Conservation (phyloP, 2,888 invertebrate species). For the Harpalus rufipes region DNA sequence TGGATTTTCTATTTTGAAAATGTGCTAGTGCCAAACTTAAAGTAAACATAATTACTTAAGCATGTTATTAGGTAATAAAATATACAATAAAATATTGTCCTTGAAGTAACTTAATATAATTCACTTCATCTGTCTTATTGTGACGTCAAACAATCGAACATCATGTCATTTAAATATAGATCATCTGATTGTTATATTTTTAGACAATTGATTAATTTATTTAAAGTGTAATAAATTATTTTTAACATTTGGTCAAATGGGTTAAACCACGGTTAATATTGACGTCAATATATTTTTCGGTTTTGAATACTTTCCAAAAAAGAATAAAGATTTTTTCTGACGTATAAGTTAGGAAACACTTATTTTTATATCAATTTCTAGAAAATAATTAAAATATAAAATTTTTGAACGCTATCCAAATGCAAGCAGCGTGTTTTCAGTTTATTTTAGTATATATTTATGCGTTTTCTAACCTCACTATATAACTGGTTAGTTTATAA, state of each 20-base stretch:
- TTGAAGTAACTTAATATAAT: background rate
- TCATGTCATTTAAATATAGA: conserved; percentile 28
- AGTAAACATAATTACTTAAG: background rate
- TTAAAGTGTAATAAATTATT: conserved; percentile 3
- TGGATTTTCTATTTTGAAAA: conserved; percentile 18
- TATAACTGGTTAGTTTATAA: background rate
- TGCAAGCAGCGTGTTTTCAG: background rate
- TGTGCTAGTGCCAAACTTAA: conserved; percentile 2
- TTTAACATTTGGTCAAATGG: conserved; percentile 1
- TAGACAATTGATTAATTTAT: background rate
- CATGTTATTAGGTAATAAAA: conserved; percentile 10
- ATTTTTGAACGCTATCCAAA: conserved; percentile 16
- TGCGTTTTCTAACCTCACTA: conserved; percentile 22
- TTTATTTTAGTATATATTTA: conserved; percentile 26
- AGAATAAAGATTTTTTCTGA: background rate
- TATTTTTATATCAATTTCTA: conserved; percentile 8
- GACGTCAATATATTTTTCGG: background rate
- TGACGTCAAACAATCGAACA: conserved; percentile 20
- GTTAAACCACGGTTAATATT: conserved; percentile 7
- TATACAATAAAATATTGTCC: background rate
- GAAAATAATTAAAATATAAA: conserved; percentile 14
- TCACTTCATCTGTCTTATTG: background rate
- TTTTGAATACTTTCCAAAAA: conserved; percentile 3
- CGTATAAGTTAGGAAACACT: background rate
- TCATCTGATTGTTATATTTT: background rate